phyloP scores from a whole-genome alignment of 2,888 invertebrate genomes.

The Dicycla oo region DNA sequence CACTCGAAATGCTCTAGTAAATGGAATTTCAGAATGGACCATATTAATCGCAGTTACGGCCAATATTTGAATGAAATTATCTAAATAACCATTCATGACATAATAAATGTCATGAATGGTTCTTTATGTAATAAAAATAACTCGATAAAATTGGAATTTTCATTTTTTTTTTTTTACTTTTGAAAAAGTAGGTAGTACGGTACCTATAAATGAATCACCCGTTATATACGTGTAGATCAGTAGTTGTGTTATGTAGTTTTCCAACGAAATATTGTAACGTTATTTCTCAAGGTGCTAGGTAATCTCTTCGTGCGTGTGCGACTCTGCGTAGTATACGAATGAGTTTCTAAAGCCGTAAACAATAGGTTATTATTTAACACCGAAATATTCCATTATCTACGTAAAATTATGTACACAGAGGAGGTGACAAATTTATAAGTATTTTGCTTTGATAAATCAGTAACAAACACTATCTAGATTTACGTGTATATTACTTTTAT shows the following conservation, averaged over 20 bases:
- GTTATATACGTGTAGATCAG: neutral
- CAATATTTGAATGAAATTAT: too few relatives aligned
- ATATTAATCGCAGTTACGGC: too few relatives aligned
- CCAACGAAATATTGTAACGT: slow-evolving; percentile 27
- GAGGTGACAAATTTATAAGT: slow-evolving; percentile 82
- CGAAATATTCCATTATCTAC: slow-evolving; percentile 72
- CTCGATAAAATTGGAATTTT: too few relatives aligned
- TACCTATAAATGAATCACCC: too few relatives aligned
- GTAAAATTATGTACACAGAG: slow-evolving; percentile 67
- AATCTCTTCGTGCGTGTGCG: slow-evolving; percentile 19
- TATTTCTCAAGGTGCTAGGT: slow-evolving; percentile 38
- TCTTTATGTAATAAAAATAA: too few relatives aligned
- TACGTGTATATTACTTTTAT: slow-evolving; percentile 73
- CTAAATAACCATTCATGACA: too few relatives aligned
- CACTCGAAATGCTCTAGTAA: too few relatives aligned
- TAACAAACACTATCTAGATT: slow-evolving; percentile 78
- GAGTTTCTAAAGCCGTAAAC: slow-evolving; percentile 42
- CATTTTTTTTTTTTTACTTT: too few relatives aligned
- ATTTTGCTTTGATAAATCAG: slow-evolving; percentile 82
- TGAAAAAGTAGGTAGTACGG: too few relatives aligned
- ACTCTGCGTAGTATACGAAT: slow-evolving; percentile 16
- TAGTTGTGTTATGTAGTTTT: slow-evolving; percentile 21
- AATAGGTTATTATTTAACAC: slow-evolving; percentile 57
- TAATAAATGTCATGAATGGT: too few relatives aligned
- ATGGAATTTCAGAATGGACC: too few relatives aligned